Percentiles rank a stretch among this genome's conserved stretches.
These are phyloP conservation scores for Pangasius macronema DNA, from an alignment of 2,797 vertebrate genomes.

Conservation along the genomic window DNA sequence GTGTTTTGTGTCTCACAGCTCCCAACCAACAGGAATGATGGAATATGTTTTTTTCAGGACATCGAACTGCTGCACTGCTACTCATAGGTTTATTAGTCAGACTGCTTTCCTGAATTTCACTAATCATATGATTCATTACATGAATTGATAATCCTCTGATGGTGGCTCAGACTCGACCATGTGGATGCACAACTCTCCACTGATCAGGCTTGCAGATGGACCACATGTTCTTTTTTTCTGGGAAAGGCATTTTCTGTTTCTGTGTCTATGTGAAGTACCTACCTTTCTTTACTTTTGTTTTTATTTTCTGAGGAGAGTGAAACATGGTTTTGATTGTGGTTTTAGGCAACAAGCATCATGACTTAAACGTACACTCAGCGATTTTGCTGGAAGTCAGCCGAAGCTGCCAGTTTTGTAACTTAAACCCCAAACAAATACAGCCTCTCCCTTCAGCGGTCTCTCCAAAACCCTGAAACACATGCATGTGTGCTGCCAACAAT, in stretches of 20 bases:
- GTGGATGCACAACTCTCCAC: background rate
- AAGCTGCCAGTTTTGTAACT: constrained; percentile 15
- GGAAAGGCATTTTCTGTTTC: background rate
- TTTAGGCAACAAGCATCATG: background rate
- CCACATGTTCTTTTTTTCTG: background rate
- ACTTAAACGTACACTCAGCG: constrained; percentile 14
- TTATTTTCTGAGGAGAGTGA: background rate
- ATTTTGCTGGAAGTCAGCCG: constrained; percentile 2
- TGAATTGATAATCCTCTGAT: background rate
- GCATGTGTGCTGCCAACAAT: background rate
- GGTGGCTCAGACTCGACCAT: background rate
- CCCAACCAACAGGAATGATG: background rate
- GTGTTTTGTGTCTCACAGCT: background rate
- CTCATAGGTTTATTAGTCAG: background rate
- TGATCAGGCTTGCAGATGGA: background rate
- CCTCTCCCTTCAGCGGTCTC: constrained; percentile 1
- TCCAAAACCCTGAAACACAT: constrained; percentile 5
- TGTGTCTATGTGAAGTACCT: background rate
- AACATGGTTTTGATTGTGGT: constrained; percentile 13
- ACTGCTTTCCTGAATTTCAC: background rate
- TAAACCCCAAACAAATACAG: constrained; percentile 16
- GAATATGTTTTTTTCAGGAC: background rate
- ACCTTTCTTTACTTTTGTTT: background rate
- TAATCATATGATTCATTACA: background rate
- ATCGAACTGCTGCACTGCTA: background rate